These are phyloP conservation scores for Corythornis madagascariensis DNA, from an alignment of 2,113 vertebrate species.

Conservation along the genomic window DNA sequence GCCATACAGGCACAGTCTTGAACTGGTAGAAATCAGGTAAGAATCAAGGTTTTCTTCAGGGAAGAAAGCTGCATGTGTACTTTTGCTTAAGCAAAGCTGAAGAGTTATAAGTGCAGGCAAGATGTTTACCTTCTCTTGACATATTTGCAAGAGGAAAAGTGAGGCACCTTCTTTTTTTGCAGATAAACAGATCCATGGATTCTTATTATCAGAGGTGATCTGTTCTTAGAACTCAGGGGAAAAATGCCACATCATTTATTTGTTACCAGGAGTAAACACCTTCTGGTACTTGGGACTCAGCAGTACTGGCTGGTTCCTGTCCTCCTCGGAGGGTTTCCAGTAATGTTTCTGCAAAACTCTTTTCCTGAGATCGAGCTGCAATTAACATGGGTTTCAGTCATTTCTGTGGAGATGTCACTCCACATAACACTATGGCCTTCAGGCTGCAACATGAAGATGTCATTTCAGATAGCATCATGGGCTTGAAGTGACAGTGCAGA, in stretches of 20 bases:
- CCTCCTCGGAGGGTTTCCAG: constrained; percentile 3
- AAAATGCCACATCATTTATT: background rate
- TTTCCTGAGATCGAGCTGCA: background rate
- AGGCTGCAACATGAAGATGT: constrained; percentile 29
- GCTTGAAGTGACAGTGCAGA: constrained; percentile 28
- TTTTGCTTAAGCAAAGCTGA: background rate
- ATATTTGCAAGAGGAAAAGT: background rate
- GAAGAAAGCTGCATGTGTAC: rapidly evolving
- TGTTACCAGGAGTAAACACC: background rate
- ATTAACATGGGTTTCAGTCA: constrained; percentile 39
- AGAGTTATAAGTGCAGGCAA: background rate
- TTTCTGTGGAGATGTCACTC: constrained; percentile 37
- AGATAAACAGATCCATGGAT: background rate
- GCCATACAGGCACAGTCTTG: background rate
- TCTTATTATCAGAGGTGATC: background rate
- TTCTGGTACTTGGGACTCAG: background rate
- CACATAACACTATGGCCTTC: background rate
- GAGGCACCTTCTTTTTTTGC: background rate
- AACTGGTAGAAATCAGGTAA: background rate
- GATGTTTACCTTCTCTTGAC: background rate
- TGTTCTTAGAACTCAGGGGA: background rate
- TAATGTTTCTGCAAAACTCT: constrained; percentile 2
- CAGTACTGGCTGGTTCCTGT: background rate
- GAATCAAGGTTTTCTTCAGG: background rate
- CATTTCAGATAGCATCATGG: constrained; percentile 32